Percentiles rank a stretch among this genome's conserved stretches.
phyloP scores from a whole-genome alignment of 2,888 invertebrate species.

The Scaptomyza reducta region DNA sequence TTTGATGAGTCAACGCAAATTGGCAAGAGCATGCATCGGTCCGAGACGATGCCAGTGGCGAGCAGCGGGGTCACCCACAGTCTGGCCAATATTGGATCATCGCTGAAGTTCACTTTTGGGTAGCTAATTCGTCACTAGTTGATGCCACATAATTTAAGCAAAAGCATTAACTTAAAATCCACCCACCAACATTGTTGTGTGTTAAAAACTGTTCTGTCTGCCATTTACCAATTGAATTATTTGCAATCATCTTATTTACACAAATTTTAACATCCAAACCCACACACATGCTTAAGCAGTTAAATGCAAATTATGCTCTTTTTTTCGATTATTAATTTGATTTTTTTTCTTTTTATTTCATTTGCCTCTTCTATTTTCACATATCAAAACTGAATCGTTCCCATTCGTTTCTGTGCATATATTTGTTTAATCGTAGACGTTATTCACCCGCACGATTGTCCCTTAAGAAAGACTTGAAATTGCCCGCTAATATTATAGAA shows the following conservation, averaged over 20 bases:
- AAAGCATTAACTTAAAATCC: constrained; percentile 4
- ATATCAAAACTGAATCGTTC: constrained; percentile 57
- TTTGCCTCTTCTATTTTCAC: constrained; percentile 55
- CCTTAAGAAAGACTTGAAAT: constrained; percentile 92
- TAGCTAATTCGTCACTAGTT: constrained; percentile 83
- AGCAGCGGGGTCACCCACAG: constrained; percentile 88
- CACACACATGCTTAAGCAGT: constrained; percentile 8
- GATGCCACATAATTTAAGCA: constrained; percentile 1
- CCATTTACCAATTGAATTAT: constrained; percentile 26
- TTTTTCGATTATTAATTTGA: constrained; percentile 3
- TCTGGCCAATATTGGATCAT: constrained; percentile 91
- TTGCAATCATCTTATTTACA: constrained; percentile 25
- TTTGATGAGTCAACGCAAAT: constrained; percentile 86
- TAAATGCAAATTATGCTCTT: constrained; percentile 8
- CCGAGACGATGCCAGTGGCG: constrained; percentile 90
- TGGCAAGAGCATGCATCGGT: constrained; percentile 87
- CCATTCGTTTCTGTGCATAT: constrained; percentile 70
- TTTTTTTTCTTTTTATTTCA: constrained; percentile 24
- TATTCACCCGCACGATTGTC: constrained; percentile 93
- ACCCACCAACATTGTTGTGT: constrained; percentile 21
- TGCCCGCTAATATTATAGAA: constrained; percentile 91
- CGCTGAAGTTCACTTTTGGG: constrained; percentile 94
- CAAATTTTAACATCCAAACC: constrained; percentile 21
- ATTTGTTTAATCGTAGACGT: constrained; percentile 87
- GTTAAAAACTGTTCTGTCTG: constrained; percentile 26